phyloP scores from a whole-genome alignment of 2,113 vertebrate species.

The Myodes glareolus region DNA sequence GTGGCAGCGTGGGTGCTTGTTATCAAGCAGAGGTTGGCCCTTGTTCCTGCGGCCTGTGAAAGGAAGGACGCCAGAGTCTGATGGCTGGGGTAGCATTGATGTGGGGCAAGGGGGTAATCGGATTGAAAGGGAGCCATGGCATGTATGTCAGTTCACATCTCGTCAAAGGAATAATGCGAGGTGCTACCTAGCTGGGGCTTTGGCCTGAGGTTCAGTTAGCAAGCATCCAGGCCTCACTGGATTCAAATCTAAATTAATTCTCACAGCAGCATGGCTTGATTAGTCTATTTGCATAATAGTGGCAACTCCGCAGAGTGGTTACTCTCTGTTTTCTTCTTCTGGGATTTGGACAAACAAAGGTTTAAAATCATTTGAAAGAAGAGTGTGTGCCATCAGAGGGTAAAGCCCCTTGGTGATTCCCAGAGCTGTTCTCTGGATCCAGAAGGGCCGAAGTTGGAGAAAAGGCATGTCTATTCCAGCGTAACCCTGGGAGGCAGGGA shows the following conservation, averaged over 20 bases:
- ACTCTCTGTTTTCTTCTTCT: conserved; percentile 70
- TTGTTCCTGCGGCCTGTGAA: conserved; percentile 93
- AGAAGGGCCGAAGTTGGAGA: conserved; percentile 36
- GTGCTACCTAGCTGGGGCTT: conserved; percentile 92
- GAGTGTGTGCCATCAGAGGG: conserved; percentile 87
- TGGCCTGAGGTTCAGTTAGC: conserved; percentile 90
- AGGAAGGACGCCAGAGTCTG: conserved; percentile 93
- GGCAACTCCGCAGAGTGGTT: conserved; percentile 87
- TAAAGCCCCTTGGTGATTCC: conserved; percentile 78
- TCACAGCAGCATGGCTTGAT: conserved; percentile 94
- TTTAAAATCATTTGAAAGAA: conserved; percentile 88
- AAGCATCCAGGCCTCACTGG: conserved; percentile 92
- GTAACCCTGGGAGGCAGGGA: conserved; percentile 43
- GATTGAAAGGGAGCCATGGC: conserved; percentile 97
- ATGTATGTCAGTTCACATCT: conserved; percentile 99
- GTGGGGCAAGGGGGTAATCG: conserved; percentile 97
- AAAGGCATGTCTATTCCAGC: conserved; percentile 9
- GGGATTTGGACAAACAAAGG: conserved; percentile 88
- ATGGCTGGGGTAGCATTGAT: conserved; percentile 96
- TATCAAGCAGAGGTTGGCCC: conserved; percentile 91
- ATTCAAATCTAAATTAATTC: conserved; percentile 99
- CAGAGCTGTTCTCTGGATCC: conserved; percentile 59
- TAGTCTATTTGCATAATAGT: conserved; percentile 99
- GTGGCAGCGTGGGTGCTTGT: conserved; percentile 92
- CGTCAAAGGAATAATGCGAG: conserved; percentile 97